Conservation (phyloP, 2,113 vertebrate species). For the Triplophysa rosa region DNA sequence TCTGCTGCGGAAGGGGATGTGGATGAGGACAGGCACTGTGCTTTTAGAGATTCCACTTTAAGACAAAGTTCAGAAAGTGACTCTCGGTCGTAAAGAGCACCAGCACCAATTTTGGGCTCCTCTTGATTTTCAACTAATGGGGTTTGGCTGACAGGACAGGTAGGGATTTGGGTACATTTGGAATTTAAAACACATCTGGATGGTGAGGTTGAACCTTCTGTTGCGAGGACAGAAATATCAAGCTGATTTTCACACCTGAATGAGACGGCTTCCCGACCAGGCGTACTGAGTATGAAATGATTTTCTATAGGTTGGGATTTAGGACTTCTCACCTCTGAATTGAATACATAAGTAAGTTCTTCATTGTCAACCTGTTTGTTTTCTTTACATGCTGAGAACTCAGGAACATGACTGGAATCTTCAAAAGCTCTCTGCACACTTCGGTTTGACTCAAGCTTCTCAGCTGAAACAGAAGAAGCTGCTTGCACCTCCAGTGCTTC, state of each 20-base stretch:
- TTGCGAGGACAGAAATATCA: background rate
- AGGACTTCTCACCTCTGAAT: background rate
- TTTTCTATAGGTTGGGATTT: background rate
- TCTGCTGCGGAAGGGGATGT: background rate
- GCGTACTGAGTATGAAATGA: background rate
- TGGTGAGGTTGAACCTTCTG: background rate
- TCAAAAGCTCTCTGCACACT: background rate
- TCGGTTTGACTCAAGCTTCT: background rate
- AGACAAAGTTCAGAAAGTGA: conserved; percentile 5
- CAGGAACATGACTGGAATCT: background rate
- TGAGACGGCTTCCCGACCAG: background rate
- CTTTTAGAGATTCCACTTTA: background rate
- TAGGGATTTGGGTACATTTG: background rate
- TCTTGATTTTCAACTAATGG: background rate
- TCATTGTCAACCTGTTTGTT: background rate
- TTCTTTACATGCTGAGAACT: background rate
- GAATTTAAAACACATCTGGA: background rate
- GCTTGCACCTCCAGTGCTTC: conserved; percentile 2
- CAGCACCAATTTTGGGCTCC: background rate
- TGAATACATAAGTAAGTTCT: background rate
- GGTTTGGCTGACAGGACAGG: background rate
- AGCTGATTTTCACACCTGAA: background rate
- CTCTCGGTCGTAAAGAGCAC: background rate
- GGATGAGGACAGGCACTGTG: conserved; percentile 3
- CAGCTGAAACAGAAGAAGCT: background rate